Evolutionary conservation across 2,113 vertebrate species (phyloP).

Genomic region (Campylomormyrus numenius): DNA sequence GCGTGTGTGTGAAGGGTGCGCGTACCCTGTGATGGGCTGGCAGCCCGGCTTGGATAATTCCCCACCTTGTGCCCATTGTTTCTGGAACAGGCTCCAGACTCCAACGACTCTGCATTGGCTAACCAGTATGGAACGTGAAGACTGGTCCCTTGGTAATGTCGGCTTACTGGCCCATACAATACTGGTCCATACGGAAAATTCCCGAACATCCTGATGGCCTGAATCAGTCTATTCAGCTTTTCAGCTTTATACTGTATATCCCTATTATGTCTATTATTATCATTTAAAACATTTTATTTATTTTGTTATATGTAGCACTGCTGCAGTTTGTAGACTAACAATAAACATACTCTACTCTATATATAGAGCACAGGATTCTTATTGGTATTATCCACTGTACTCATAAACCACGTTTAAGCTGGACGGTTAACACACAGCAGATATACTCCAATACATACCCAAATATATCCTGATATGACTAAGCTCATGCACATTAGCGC

Average conservation of each 20-base stretch:
- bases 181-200: not conserved
- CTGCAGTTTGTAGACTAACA: not conserved
- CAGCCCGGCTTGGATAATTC: not conserved
- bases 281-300: not conserved
- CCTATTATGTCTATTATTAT: not conserved
- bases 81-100: not conserved
- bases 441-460: not conserved
- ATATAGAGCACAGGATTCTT: not conserved
- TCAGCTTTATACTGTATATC: not conserved
- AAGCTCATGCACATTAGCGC: not conserved
- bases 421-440: not conserved
- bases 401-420: not conserved
- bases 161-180: not conserved
- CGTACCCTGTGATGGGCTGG: no score
- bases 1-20: not conserved
- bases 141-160: not conserved
- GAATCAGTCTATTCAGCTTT: not conserved
- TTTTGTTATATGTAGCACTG: not conserved
- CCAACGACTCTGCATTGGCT: not conserved
- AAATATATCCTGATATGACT: not conserved
- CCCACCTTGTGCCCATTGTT: not conserved
- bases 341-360: not conserved
- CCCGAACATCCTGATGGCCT: not conserved
- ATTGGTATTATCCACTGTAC: not conserved
- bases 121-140: not conserved